A percentile compares a stretch with the other conserved stretches of the same genome.
Evolutionary conservation across 2,797 vertebrate genomes (phyloP).

Genomic region (Clamator glandarius): DNA sequence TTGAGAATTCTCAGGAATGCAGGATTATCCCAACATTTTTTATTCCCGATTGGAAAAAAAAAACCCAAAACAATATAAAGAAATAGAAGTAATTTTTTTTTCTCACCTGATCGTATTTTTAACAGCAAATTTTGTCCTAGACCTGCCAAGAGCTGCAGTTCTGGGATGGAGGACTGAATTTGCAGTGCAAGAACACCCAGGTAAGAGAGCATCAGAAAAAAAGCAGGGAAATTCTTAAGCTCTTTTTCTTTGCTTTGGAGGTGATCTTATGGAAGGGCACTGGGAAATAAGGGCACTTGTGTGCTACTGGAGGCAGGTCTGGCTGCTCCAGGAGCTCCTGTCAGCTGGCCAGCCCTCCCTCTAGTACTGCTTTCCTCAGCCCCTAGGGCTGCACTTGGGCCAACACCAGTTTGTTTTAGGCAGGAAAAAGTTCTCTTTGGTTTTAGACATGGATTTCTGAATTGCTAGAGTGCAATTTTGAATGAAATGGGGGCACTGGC

Average conservation of each 20-base stretch:
- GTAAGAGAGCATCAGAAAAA: not conserved
- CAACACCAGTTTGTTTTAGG: not conserved
- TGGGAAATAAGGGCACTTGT: not conserved
- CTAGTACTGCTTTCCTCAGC: not conserved
- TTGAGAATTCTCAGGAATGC: not conserved
- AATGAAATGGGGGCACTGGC: not conserved
- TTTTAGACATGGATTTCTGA: not conserved
- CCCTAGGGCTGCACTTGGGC: not conserved
- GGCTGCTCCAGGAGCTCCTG: fast-evolving
- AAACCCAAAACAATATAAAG: too few species aligned
- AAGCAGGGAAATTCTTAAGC: not conserved
- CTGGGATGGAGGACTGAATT: not conserved
- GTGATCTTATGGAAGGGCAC: not conserved
- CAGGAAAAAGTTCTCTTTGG: not conserved
- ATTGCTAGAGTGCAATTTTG: not conserved
- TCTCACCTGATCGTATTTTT: not conserved
- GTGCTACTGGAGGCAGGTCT: not conserved
- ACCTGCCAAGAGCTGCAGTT: not conserved
- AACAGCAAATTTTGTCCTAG: not conserved
- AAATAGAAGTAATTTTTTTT: not conserved
- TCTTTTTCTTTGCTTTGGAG: not conserved
- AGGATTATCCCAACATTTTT: not conserved
- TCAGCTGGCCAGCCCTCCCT: not conserved
- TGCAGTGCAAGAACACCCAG: not conserved
- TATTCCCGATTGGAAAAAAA: not conserved